Conservation (phyloP, 2,113 vertebrate genomes). For the Amphiprion percula region DNA sequence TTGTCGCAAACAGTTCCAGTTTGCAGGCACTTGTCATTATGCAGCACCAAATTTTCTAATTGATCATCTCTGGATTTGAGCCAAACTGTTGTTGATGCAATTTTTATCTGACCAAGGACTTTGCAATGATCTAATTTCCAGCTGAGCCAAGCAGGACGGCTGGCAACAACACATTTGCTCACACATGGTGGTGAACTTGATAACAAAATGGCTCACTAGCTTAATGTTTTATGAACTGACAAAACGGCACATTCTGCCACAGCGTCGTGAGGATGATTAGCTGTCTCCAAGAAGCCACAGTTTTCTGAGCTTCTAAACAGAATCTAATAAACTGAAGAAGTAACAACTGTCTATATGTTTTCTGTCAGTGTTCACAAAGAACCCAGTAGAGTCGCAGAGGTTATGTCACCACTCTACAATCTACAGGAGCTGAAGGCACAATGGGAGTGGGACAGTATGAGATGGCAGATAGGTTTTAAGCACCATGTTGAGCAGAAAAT, state of each 20-base stretch:
- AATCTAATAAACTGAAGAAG: background rate
- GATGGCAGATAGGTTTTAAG: constrained; percentile 37
- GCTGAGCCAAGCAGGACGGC: constrained; percentile 41
- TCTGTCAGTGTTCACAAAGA: background rate
- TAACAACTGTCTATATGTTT: background rate
- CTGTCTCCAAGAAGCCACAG: background rate
- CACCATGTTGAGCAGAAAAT: constrained; percentile 63
- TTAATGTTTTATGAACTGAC: constrained; percentile 61
- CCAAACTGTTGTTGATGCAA: constrained; percentile 29
- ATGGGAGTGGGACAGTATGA: constrained; percentile 23
- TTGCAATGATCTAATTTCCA: constrained; percentile 61
- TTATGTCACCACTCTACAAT: constrained; percentile 31
- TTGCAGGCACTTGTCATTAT: constrained; percentile 33
- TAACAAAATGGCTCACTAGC: constrained; percentile 54
- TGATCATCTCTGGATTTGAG: constrained; percentile 46
- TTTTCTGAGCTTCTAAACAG: constrained; percentile 9
- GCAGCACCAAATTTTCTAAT: constrained; percentile 45
- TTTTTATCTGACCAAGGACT: constrained; percentile 51
- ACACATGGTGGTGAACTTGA: constrained; percentile 53
- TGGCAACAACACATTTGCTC: constrained; percentile 55
- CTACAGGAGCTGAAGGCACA: constrained; percentile 29
- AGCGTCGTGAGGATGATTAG: constrained; percentile 51
- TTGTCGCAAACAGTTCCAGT: constrained; percentile 28
- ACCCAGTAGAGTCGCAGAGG: constrained; percentile 15
- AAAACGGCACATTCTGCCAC: constrained; percentile 55